A percentile compares a stretch with the other conserved stretches of the same genome.
phyloP scores from a whole-genome alignment of 2,888 invertebrate genomes.

The Dorcus hopei region DNA sequence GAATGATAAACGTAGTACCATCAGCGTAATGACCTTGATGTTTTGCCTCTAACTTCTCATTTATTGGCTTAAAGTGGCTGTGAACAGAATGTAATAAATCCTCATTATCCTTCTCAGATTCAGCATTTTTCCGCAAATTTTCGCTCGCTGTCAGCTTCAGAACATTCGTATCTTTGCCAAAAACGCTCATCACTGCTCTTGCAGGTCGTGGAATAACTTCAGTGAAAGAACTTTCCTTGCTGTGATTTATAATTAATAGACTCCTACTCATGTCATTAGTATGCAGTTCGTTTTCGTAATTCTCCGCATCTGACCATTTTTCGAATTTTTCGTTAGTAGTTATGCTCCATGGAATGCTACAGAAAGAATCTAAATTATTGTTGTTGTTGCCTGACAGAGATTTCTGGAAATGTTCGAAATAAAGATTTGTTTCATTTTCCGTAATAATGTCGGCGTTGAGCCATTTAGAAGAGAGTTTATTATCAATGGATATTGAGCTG shows the following conservation, averaged over 20 bases:
- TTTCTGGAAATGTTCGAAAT: constrained; percentile 46
- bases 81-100: constrained; percentile 73
- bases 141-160: constrained; percentile 12
- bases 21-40: constrained; percentile 58
- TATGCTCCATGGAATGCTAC: constrained; percentile 7
- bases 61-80: constrained; percentile 83
- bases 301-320: constrained; percentile 32
- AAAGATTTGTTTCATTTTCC: constrained; percentile 44
- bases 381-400: constrained; percentile 5
- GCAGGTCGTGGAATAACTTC: constrained; percentile 53
- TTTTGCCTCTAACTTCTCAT: constrained; percentile 45
- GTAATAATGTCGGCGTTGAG: constrained; percentile 15
- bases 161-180: constrained; percentile 17
- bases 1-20: constrained; percentile 71
- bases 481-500: constrained; percentile 29
- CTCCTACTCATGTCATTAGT: constrained; percentile 28
- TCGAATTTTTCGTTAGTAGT: constrained; percentile 31
- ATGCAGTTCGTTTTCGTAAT: constrained; percentile 37
- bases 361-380: too few relatives aligned
- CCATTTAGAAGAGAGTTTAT: constrained; percentile 17
- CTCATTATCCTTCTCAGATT: constrained; percentile 22
- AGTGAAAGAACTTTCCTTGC: constrained; percentile 61
- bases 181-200: constrained; percentile 18
- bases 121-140: constrained; percentile 10
- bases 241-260: constrained; percentile 60